Conservation (phyloP, 2,888 invertebrate species). For the Therioaphis trifolii region DNA sequence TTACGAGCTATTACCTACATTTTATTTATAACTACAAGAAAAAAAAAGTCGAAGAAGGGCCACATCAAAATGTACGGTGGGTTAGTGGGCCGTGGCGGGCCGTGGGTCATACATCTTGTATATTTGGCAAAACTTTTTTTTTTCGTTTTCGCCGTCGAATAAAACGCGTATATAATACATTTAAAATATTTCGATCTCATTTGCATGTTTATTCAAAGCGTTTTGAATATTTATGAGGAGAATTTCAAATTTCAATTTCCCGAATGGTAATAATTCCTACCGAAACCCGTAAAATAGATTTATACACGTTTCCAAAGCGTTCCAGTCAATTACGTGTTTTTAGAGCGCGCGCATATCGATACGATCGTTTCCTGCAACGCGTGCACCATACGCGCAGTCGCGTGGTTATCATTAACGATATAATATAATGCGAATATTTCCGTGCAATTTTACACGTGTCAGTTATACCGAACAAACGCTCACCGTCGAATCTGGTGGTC, state of each 20-base stretch:
- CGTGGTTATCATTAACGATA: no score
- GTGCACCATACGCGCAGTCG: no score
- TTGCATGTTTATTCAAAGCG: constrained; percentile 40
- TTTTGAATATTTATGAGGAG: constrained; percentile 33
- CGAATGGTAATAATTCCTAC: constrained; percentile 10
- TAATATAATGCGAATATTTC: neutral
- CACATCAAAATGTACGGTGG: no score
- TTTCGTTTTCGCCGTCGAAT: neutral
- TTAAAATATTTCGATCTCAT: constrained; percentile 45
- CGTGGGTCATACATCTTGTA: no score
- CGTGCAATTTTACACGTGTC: neutral
- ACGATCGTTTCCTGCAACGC: neutral
- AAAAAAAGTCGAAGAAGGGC: no score
- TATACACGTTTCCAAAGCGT: constrained; percentile 4
- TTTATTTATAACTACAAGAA: no score
- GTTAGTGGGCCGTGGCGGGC: no score
- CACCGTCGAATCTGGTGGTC: neutral
- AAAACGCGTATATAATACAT: constrained; percentile 29
- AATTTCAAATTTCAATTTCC: constrained; percentile 41
- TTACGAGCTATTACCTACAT: no score
- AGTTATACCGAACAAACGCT: constrained; percentile 6
- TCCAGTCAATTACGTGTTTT: constrained; percentile 27
- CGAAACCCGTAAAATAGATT: constrained; percentile 13
- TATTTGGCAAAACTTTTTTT: no score
- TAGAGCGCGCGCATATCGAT: neutral